phyloP scores from a whole-genome alignment of 2,797 vertebrate species.

The Coccyzus lansbergi region DNA sequence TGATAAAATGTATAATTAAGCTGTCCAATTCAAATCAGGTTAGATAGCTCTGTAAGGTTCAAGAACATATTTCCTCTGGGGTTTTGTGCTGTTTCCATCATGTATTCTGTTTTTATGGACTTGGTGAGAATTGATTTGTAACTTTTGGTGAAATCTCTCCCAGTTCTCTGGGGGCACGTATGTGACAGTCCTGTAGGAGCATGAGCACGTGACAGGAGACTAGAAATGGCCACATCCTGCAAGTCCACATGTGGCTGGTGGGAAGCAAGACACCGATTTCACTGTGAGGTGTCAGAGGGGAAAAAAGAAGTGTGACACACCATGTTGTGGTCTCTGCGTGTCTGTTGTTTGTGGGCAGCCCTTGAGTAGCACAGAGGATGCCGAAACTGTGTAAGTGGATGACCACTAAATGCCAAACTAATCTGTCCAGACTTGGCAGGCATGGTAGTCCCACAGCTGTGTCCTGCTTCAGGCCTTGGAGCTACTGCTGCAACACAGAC shows the following conservation, averaged over 20 bases:
- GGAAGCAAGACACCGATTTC: background rate
- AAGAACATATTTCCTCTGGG: background rate
- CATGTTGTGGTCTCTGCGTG: background rate
- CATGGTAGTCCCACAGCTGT: background rate
- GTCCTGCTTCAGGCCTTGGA: background rate
- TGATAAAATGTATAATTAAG: background rate
- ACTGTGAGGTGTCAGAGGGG: background rate
- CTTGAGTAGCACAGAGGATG: accelerated
- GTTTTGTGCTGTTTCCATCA: background rate
- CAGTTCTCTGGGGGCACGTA: background rate
- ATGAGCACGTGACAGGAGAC: background rate
- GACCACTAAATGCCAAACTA: background rate
- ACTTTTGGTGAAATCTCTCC: background rate
- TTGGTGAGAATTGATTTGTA: background rate
- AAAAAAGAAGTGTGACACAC: background rate
- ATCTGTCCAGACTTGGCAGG: background rate
- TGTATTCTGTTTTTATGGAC: background rate
- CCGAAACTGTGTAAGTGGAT: background rate
- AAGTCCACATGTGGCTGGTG: background rate
- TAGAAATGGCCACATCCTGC: background rate
- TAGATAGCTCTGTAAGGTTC: background rate
- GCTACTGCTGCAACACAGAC: background rate
- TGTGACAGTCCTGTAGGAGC: background rate
- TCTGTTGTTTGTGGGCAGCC: background rate
- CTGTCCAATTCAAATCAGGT: background rate